Conservation (phyloP, 2,888 invertebrate genomes). For the Eupeodes latifasciatus region DNA sequence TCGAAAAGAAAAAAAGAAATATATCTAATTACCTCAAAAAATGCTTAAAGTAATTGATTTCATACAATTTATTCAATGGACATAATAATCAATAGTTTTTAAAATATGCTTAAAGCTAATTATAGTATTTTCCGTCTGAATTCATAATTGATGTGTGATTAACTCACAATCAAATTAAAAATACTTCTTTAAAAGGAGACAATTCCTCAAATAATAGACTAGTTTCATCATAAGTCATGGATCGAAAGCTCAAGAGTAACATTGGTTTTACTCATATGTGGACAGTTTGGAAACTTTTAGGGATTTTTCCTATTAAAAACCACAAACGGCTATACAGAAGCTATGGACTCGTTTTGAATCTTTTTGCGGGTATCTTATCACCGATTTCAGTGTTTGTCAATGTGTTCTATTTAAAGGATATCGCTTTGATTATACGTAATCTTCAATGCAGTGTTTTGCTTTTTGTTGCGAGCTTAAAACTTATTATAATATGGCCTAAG, state of each 20-base stretch:
- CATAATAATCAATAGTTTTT: not conserved
- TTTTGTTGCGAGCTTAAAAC: not conserved
- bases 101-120: not conserved
- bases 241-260: not conserved
- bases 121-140: not conserved
- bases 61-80: not conserved
- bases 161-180: not conserved
- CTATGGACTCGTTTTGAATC: not conserved
- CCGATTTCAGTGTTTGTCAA: conserved; percentile 18
- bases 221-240: not conserved
- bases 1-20: not conserved
- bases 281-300: conserved; percentile 21
- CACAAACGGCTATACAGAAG: not conserved
- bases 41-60: not conserved
- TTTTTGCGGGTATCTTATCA: not conserved
- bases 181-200: not conserved
- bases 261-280: conserved; percentile 23
- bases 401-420: not conserved
- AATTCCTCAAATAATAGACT: not conserved
- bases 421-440: conserved; percentile 29
- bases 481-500: not conserved
- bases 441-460: conserved; percentile 35
- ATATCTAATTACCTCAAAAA: not conserved
- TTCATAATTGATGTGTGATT: not conserved
- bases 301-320: conserved; percentile 1